Conservation (phyloP, 2,888 invertebrate genomes). For the Phortica okadai region DNA sequence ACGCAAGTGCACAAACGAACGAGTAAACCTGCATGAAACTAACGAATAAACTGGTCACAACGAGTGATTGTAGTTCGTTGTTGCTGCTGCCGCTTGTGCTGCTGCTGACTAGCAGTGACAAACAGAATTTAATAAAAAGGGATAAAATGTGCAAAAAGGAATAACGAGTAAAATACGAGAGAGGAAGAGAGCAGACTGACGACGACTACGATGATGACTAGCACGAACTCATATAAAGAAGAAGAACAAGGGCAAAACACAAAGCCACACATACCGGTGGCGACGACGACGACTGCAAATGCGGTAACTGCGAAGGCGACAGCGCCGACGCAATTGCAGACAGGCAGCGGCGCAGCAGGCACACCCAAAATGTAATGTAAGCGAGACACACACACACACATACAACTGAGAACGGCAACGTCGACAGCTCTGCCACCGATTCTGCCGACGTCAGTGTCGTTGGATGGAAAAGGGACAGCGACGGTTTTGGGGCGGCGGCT, state of each 20-base stretch:
- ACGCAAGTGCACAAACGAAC: slow-evolving; percentile 27
- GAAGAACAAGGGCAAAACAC: slow-evolving; percentile 26
- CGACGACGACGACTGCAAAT: not conserved
- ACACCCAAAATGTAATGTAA: slow-evolving; percentile 24
- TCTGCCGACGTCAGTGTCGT: not conserved
- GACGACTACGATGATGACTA: slow-evolving; percentile 5
- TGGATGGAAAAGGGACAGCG: not conserved
- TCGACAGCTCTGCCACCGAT: not conserved
- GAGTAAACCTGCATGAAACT: slow-evolving; percentile 17
- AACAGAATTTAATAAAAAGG: slow-evolving; percentile 2
- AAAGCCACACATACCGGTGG: slow-evolving; percentile 19
- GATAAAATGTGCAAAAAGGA: slow-evolving; percentile 31
- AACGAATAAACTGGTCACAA: not conserved
- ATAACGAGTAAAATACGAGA: not conserved
- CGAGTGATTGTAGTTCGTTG: slow-evolving; percentile 7
- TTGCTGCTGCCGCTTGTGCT: not conserved
- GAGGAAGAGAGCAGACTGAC: not conserved
- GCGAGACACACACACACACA: not conserved
- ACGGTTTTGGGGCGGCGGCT: slow-evolving; percentile 15
- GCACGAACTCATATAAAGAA: slow-evolving; percentile 6
- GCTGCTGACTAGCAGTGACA: not conserved
- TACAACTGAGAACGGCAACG: not conserved
- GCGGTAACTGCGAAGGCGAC: not conserved
- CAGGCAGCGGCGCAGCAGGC: slow-evolving; percentile 15
- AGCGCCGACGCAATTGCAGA: slow-evolving; percentile 13